Percentiles rank a stretch among this genome's conserved stretches.
These are phyloP conservation scores for Eurystomus glaucurus DNA, from an alignment of 2,797 vertebrate species.

Conservation along the genomic window DNA sequence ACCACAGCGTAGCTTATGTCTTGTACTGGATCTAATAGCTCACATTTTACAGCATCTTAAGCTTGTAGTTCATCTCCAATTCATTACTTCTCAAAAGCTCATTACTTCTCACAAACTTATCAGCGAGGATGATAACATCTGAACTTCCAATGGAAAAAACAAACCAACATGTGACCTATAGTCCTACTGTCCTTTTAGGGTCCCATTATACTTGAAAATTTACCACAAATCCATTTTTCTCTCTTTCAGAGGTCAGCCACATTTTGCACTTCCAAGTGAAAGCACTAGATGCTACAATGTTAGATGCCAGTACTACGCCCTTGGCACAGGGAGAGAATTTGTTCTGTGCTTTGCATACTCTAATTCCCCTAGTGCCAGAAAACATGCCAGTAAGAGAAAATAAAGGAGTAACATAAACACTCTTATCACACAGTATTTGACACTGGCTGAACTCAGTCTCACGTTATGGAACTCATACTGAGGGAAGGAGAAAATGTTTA, in stretches of 20 bases:
- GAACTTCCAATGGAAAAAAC: neutral
- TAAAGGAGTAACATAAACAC: neutral
- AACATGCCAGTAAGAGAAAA: neutral
- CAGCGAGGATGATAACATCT: neutral
- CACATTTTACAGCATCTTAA: neutral
- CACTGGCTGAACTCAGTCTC: neutral
- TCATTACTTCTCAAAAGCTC: neutral
- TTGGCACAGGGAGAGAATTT: neutral
- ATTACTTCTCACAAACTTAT: neutral
- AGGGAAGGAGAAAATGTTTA: neutral
- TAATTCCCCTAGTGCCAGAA: neutral
- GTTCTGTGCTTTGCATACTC: neutral
- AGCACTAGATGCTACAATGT: neutral
- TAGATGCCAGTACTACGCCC: neutral
- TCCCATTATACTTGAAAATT: neutral
- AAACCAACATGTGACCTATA: neutral
- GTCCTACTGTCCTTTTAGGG: neutral
- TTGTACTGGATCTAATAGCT: neutral
- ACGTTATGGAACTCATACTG: accelerated
- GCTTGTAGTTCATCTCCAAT: neutral
- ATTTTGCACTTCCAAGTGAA: neutral
- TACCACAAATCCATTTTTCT: neutral
- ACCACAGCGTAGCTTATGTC: neutral
- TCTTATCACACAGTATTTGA: neutral
- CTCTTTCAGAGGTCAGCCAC: neutral